Conservation (phyloP, 2,113 vertebrate genomes). For the Tyto alba region DNA sequence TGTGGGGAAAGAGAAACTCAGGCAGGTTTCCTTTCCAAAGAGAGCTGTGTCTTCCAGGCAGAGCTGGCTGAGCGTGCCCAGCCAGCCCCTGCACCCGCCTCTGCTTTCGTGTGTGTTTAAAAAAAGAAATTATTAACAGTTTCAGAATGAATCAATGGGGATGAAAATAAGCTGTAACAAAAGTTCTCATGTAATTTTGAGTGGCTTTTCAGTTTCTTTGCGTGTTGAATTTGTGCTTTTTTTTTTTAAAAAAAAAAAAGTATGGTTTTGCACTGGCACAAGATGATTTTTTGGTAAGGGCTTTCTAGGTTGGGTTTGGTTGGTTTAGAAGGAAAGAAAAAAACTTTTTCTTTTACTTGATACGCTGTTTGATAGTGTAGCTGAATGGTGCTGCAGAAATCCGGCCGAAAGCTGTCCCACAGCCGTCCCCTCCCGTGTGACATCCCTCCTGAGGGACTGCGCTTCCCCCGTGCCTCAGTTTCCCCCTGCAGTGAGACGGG, state of each 20-base stretch:
- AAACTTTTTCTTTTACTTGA: not conserved
- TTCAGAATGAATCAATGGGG: conserved; percentile 47
- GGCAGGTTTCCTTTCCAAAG: not conserved
- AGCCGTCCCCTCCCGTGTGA: not conserved
- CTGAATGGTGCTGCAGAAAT: not conserved
- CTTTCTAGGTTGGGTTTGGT: not conserved
- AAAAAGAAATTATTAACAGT: not conserved
- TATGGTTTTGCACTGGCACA: not conserved
- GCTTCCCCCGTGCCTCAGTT: not conserved
- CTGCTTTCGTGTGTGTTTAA: not conserved
- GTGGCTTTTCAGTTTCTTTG: conserved; percentile 31
- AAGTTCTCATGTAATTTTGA: not conserved
- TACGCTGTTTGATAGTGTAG: not conserved
- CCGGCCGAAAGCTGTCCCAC: not conserved
- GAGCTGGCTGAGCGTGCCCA: not conserved
- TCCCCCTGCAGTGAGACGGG: not conserved
- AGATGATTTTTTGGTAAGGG: not conserved
- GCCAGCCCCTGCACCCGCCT: not conserved
- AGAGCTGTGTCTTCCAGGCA: not conserved
- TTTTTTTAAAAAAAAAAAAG: not conserved
- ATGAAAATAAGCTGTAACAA: conserved; percentile 32
- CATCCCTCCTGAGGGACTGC: not conserved
- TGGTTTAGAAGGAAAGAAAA: not conserved
- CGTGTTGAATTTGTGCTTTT: not conserved
- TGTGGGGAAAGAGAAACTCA: not conserved